Base-by-base conservation (phyloP, 2,888 invertebrate genomes). In the Leptopilina drosophilae region DNA sequence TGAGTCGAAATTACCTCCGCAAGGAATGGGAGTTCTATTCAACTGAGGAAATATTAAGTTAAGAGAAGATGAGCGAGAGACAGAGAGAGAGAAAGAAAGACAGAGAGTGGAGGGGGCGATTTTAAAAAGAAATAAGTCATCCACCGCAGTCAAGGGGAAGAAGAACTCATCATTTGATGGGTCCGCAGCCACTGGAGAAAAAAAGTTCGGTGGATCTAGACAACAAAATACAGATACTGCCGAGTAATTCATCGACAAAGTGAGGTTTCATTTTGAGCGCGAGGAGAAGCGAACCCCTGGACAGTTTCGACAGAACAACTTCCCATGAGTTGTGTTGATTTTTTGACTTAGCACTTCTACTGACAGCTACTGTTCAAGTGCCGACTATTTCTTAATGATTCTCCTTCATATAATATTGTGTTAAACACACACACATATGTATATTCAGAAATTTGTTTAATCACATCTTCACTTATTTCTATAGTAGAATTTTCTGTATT, bases 271-370 rank as follows among this genome's bases (percentile, higher is more conserved):
- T 53, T 53, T 73, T 33, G 53, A 49, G 49, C 9, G 49, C 4
- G 49, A 11, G 11, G 4, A 11, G 4, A 11, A 49, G 12, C 9
- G 53, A 56, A 49, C 15, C 9, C 26, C 53, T 26, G 69, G 53
- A 73, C 69, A 53, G 53, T 53, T 56, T 14, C n/a, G 59, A n/a
- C 59, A n/a, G 62, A 20, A 62, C 20, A 62, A 20, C 62, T 62
- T 26, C 33, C 69, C 53, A 73, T 26, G 26, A 73, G 9, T 73
- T 73, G 84, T 89, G 88, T 89, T 89, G 88, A 88, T 89, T 89
- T 89, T 89, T 88, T 87, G 87, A 88, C 89, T 89, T 88, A 88
- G 82, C 88, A 82, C 85, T 73, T 33, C 69, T 56, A 20, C 14
- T 73, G 56, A 26, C 69, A 53, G 84, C 86, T 87, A 87, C 87